phyloP scores from a whole-genome alignment of 2,888 invertebrate species.

The Caenorhabditis afra region DNA sequence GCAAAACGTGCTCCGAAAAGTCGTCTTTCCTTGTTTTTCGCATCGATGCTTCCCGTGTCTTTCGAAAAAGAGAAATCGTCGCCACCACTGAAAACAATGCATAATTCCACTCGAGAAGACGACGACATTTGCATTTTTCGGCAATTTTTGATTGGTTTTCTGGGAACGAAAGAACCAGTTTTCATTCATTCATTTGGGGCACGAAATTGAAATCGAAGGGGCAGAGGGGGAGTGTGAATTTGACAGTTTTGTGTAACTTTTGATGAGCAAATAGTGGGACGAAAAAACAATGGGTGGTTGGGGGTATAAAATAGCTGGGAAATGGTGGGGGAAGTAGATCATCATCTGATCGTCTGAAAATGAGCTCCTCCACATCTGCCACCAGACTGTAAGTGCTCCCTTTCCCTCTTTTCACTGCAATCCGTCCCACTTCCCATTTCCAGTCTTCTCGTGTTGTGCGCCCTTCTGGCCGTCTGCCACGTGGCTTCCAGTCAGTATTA shows the following conservation, averaged over 20 bases:
- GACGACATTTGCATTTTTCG: background rate
- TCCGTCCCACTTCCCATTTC: background rate
- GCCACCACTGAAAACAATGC: too few species aligned
- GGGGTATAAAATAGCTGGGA: background rate
- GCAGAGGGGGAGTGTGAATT: background rate
- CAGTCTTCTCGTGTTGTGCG: conserved; percentile 13
- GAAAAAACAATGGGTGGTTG: background rate
- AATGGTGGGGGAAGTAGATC: background rate
- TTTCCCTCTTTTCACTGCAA: too few species aligned
- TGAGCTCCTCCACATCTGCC: background rate
- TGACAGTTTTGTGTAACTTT: too few species aligned
- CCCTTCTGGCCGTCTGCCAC: conserved; percentile 4
- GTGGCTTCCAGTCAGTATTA: conserved; percentile 13
- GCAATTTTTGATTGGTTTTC: too few species aligned
- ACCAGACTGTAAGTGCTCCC: conserved; percentile 3
- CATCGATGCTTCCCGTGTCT: too few species aligned
- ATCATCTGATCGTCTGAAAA: background rate
- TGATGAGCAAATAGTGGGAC: too few species aligned
- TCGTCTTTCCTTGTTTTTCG: too few species aligned
- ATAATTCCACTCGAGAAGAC: background rate
- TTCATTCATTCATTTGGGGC: background rate
- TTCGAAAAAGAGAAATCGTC: too few species aligned
- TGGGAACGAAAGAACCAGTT: background rate
- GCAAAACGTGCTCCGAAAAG: too few species aligned
- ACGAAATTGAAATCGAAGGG: conserved; percentile 11